Base-by-base conservation (phyloP, 2,113 vertebrate species). In the Anguilla rostrata region DNA sequence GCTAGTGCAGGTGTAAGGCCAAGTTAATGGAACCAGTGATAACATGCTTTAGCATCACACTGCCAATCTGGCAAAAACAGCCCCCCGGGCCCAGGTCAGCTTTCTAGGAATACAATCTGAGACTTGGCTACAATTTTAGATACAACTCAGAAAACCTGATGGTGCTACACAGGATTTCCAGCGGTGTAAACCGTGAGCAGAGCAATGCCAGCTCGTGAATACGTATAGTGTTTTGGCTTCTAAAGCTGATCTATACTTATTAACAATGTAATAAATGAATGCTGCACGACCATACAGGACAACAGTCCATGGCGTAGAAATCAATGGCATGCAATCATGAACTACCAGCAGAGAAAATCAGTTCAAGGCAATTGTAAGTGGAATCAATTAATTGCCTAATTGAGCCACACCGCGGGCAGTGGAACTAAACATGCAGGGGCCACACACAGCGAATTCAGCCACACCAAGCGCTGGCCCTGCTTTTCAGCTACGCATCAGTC, bases 341-440 rank as follows among this genome's bases (percentile, higher is more conserved):
- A 86, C 87, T 87, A 83, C 88, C 83, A 49, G 85, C 84, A 86
- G 86, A 43, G 63, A 88, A 90, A 89, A 90, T 89, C 87, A 83
- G 83, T 88, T 89, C 88, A 90, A 92, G 79, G 86, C 87, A 53
- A 89, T 84, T 86, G 88, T 57, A 81, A 86, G 80, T 75, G 26
- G 49, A 88, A 90, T 91, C 92, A 89, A 88, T 92, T 90, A 83
- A 83, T 84, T 88, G 87, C 85, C 84, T 90, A 88, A 89, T 86
- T 49, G 81, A 89, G 86, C 85, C 71, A 60, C 40, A 46, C 41
- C 40, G 60, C 34, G 53, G 56, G 22, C 79, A 20, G 53, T 46
- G 78, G 78, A 80, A 79, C 14, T 41, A 18, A 75, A 56, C 39
- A 85, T 49, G 60, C 57, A 71, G 60, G 29, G 39, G 15, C 14